Evolutionary conservation across 2,888 invertebrate genomes (phyloP).

Genomic region (Cataglyphis livida): DNA sequence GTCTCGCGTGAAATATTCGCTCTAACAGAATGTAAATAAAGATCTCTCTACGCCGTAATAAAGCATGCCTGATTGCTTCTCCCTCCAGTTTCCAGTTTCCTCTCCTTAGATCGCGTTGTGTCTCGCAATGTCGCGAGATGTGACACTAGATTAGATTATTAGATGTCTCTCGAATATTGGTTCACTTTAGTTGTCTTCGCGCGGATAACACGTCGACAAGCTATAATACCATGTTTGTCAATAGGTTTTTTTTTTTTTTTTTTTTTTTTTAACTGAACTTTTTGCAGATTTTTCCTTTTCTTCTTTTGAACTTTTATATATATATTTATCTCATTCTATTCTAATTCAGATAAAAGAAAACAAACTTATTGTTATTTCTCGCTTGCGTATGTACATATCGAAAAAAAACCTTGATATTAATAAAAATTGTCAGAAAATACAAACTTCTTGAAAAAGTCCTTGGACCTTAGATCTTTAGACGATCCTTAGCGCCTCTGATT

Average conservation of each 20-base stretch:
- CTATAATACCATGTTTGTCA: not conserved
- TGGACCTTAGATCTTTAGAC: not conserved
- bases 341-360: too few relatives aligned
- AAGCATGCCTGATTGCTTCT: not conserved
- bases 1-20: not conserved
- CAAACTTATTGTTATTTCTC: not conserved
- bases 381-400: not conserved
- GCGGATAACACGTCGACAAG: not conserved
- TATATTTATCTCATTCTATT: too few relatives aligned
- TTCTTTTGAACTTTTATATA: too few relatives aligned
- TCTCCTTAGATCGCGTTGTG: not conserved
- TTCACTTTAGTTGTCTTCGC: not conserved
- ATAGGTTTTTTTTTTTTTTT: too few relatives aligned
- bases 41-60: not conserved
- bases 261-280: too few relatives aligned
- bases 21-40: constrained; percentile 19
- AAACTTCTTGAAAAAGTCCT: not conserved
- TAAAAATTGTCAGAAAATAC: not conserved
- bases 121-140: not conserved
- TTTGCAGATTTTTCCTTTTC: too few relatives aligned
- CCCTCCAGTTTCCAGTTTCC: not conserved
- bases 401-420: not conserved
- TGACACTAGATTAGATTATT: not conserved
- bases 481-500: not conserved
- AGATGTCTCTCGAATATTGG: not conserved